Percentiles rank a stretch among this genome's conserved stretches.
Evolutionary conservation across 2,113 vertebrate species (phyloP).

Genomic region (Rhipidura dahli): DNA sequence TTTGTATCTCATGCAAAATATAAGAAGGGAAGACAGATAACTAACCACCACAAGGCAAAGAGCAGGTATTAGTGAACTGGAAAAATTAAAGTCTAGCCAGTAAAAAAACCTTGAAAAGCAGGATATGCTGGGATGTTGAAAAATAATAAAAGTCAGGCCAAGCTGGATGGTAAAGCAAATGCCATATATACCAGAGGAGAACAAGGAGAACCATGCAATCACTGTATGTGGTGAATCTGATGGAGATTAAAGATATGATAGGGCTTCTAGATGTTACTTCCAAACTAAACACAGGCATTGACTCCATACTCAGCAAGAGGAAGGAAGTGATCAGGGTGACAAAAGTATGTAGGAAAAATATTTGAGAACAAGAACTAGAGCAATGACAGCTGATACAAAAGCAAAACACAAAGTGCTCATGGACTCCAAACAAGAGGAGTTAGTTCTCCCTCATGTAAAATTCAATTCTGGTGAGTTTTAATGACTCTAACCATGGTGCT

Average conservation of each 20-base stretch:
- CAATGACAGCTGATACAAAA: neutral
- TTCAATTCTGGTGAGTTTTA: neutral
- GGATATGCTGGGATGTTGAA: neutral
- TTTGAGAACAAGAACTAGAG: neutral
- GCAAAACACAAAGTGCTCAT: neutral
- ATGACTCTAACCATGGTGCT: neutral
- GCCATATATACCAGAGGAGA: neutral
- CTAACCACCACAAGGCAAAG: neutral
- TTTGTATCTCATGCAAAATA: neutral
- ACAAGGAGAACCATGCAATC: neutral
- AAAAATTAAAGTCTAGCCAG: neutral
- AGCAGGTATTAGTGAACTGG: neutral
- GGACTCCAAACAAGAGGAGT: neutral
- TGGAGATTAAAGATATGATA: neutral
- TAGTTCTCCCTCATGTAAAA: neutral
- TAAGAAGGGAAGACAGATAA: neutral
- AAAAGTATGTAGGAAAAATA: neutral
- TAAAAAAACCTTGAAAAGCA: neutral
- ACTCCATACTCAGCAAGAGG: neutral
- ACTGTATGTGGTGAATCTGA: neutral
- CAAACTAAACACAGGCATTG: neutral
- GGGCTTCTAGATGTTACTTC: neutral
- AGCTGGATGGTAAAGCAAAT: neutral
- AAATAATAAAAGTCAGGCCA: neutral
- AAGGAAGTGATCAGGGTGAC: neutral